A percentile compares a stretch with the other conserved stretches of the same genome.
These are phyloP conservation scores for Coracopsis vasa DNA, from an alignment of 2,113 vertebrate species.

Conservation along the genomic window DNA sequence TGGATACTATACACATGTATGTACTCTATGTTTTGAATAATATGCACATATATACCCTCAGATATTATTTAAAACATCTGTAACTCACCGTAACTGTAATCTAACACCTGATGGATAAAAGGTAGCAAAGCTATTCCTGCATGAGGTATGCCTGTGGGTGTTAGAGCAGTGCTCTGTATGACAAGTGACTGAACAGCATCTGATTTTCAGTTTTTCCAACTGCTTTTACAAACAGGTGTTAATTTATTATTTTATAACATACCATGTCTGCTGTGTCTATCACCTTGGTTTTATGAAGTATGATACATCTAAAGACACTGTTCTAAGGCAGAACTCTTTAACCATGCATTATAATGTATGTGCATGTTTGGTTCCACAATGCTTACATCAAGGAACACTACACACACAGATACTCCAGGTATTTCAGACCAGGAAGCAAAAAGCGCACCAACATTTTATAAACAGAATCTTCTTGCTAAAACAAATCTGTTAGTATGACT, in stretches of 20 bases:
- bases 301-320: not conserved
- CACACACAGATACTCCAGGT: not conserved
- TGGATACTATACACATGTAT: not conserved
- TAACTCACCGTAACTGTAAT: not conserved
- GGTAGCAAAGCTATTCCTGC: not conserved
- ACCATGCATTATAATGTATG: not conserved
- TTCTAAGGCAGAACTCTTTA: not conserved
- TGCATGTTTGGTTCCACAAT: not conserved
- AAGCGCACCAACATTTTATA: not conserved
- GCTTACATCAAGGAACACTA: not conserved
- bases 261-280: not conserved
- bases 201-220: not conserved
- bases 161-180: not conserved
- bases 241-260: not conserved
- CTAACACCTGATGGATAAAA: not conserved
- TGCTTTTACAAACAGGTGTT: not conserved
- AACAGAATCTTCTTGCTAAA: not conserved
- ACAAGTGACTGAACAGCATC: not conserved
- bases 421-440: not conserved
- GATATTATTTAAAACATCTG: not conserved
- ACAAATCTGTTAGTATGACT: not conserved
- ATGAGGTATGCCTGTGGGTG: not conserved
- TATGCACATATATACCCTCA: not conserved
- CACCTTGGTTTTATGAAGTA: not conserved
- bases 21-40: not conserved